Evolutionary conservation across 1,140 invertebrate genomes (phyloP).

Genomic region (Ips nitidus): DNA sequence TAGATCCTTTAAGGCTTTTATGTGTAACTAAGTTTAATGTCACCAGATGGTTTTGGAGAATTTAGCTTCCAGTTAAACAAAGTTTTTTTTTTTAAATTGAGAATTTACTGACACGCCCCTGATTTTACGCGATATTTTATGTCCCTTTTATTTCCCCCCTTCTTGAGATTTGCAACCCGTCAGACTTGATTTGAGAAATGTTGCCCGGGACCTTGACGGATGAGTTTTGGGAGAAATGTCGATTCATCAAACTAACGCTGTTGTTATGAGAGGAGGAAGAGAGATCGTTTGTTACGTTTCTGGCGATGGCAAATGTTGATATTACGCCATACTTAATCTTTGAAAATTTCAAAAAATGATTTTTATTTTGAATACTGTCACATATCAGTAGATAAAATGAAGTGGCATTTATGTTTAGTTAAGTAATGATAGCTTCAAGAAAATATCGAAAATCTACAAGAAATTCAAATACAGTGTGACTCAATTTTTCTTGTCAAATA

Average conservation of each 20-base stretch:
- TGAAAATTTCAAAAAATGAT: too few relatives aligned
- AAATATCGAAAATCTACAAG: too few relatives aligned
- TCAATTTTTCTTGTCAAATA: too few relatives aligned
- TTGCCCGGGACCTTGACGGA: slow-evolving; percentile 5
- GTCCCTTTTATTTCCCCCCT: slow-evolving; percentile 3
- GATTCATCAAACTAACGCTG: slow-evolving; percentile 19
- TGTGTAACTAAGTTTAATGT: too few relatives aligned
- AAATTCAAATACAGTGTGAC: too few relatives aligned
- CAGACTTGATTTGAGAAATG: slow-evolving; percentile 21
- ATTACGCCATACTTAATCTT: background rate
- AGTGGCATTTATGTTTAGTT: too few relatives aligned
- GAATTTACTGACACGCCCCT: background rate
- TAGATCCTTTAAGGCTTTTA: background rate
- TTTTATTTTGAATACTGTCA: too few relatives aligned
- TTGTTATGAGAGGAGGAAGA: background rate
- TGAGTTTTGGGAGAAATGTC: slow-evolving; percentile 11
- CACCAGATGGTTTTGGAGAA: too few relatives aligned
- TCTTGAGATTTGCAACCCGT: slow-evolving; percentile 17
- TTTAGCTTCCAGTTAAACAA: background rate
- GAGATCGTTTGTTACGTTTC: slow-evolving; percentile 3
- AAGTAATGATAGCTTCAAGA: too few relatives aligned
- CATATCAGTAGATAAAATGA: too few relatives aligned
- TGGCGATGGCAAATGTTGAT: background rate
- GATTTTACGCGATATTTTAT: background rate
- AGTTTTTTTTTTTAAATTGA: background rate